Base-by-base conservation (phyloP, 2,113 vertebrate species). In the Agelaius tricolor region DNA sequence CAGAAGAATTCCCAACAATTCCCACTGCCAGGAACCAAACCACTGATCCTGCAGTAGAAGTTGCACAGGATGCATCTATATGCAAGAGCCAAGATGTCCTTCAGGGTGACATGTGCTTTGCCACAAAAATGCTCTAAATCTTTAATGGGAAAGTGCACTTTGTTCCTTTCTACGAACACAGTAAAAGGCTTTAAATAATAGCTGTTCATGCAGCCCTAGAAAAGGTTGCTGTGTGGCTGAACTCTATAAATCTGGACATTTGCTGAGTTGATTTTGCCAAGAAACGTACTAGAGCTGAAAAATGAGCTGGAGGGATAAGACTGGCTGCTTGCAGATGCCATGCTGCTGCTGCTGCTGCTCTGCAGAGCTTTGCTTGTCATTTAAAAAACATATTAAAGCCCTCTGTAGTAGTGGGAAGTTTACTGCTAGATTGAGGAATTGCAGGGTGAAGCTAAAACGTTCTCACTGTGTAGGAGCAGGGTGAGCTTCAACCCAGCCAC, bases 171-270 rank as follows among this genome's bases (percentile, higher is more conserved):
- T 57, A 78, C 21, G 44, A 93, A 90, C 92, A 84, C 83, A 89
- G 76, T 96, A 97, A 96, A 96, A 93, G 92, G 93, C 92, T 96
- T 97, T 96, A 97, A 97, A 96, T 96, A 96, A 96, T 90, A 65
- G 88, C 85, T 95, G 94, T 41, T 95, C 93, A 68, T 96, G 83
- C 65, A 83, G 93, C 96, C 96, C 96, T 97, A 96, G 87, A 92
- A 96, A 94, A 92, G 94, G 93, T 94, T 94, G 86, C 94, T 65
- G 69, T 96, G 94, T 87, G 92, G 80, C 65, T 94, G 96, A 96
- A 96, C 96, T 96, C 96, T 43, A 95, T 97, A 97, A 97, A 96
- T 97, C 96, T 92, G 94, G 92, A 92, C 95, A 94, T 96, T 96
- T 96, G 90, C 86, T 89, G 96, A 95, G 93, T 90, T 93, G 96